These are phyloP conservation scores for Trematocara variabile DNA, from an alignment of 2,113 vertebrate species.

Conservation along the genomic window DNA sequence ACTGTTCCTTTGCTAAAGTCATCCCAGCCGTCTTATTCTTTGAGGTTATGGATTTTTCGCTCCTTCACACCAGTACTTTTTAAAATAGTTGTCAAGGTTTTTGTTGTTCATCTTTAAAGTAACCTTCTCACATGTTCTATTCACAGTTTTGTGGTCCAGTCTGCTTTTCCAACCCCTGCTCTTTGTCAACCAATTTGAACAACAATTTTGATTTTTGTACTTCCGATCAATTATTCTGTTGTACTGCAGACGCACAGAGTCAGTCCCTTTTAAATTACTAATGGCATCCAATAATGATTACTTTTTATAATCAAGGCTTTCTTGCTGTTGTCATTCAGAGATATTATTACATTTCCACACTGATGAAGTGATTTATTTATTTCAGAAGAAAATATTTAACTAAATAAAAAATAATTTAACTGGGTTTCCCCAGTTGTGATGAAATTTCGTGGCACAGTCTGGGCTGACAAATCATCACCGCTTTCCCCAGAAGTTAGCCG, in stretches of 20 bases:
- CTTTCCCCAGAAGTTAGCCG: neutral
- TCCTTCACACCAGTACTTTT: neutral
- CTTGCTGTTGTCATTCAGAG: neutral
- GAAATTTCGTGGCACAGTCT: neutral
- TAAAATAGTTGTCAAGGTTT: neutral
- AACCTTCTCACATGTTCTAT: neutral
- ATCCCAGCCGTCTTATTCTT: neutral
- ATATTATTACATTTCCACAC: neutral
- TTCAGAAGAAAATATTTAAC: neutral
- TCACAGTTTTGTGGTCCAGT: neutral
- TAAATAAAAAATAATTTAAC: neutral
- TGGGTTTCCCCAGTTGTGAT: neutral
- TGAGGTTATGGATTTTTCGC: neutral
- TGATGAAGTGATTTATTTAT: neutral
- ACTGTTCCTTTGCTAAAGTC: neutral
- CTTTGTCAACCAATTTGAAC: neutral
- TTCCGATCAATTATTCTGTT: neutral
- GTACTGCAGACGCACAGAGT: neutral
- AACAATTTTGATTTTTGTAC: neutral
- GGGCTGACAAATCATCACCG: neutral
- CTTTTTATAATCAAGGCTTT: neutral
- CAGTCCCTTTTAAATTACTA: neutral
- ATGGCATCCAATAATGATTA: neutral
- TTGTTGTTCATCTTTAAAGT: neutral
- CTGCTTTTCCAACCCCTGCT: neutral